These are phyloP conservation scores for Cabera pusaria DNA, from an alignment of 2,888 invertebrate species.

Conservation along the genomic window DNA sequence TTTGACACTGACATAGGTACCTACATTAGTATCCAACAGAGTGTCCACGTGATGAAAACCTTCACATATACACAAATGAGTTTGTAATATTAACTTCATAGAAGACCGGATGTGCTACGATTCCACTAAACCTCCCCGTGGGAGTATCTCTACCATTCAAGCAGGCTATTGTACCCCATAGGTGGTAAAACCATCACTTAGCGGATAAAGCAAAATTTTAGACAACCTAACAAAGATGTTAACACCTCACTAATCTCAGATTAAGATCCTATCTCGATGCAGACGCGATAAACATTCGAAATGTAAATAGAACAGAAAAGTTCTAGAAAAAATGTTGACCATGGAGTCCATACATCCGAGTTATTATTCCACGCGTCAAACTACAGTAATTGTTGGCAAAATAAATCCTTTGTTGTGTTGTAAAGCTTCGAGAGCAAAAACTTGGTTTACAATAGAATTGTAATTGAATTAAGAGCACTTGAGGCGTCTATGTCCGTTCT, in stretches of 20 bases:
- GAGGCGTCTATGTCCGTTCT: conserved; percentile 34
- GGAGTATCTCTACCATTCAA: conserved; percentile 57
- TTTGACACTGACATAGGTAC: too few species aligned
- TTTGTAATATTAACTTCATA: background rate
- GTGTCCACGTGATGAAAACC: background rate
- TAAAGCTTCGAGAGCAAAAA: conserved; percentile 63
- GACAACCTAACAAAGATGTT: conserved; percentile 62
- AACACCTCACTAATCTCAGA: conserved; percentile 67
- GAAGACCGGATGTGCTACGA: conserved; percentile 53
- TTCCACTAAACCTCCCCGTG: conserved; percentile 51
- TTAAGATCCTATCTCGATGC: conserved; percentile 74
- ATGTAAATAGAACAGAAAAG: conserved; percentile 57
- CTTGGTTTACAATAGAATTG: conserved; percentile 52
- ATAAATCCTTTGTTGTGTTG: conserved; percentile 66
- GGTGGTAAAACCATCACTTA: conserved; percentile 61
- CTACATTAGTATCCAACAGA: too few species aligned
- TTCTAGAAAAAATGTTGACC: conserved; percentile 54
- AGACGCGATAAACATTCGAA: conserved; percentile 72
- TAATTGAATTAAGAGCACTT: conserved; percentile 75
- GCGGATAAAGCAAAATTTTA: conserved; percentile 43
- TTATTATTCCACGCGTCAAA: conserved; percentile 43
- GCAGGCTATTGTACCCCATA: conserved; percentile 54
- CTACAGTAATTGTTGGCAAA: conserved; percentile 80
- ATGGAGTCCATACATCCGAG: conserved; percentile 39
- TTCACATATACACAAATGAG: background rate